Percentiles rank a stretch among this genome's conserved stretches.
These are phyloP conservation scores for Epistrophella euchroma DNA, from an alignment of 2,888 invertebrate species.

Conservation along the genomic window DNA sequence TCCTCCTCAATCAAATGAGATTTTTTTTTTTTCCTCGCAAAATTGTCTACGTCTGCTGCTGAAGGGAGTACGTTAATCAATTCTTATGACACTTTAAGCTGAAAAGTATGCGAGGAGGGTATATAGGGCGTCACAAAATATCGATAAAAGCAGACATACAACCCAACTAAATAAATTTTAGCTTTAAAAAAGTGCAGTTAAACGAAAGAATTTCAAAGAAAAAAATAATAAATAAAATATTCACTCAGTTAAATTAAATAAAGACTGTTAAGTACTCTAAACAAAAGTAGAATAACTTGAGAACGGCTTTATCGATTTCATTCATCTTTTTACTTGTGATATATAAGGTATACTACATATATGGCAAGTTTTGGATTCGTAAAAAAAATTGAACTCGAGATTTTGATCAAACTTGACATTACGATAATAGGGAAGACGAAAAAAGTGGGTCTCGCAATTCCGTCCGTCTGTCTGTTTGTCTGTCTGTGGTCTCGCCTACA, in stretches of 20 bases:
- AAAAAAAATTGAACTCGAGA: too few species aligned
- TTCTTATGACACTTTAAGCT: conserved; percentile 55
- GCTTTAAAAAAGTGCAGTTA: background rate
- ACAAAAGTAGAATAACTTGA: too few species aligned
- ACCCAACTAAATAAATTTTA: conserved; percentile 39
- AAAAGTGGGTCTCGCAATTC: too few species aligned
- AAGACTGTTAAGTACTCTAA: background rate
- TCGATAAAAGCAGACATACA: conserved; percentile 5
- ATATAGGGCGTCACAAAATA: background rate
- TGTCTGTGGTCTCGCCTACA: too few species aligned
- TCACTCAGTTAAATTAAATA: background rate
- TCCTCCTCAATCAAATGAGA: background rate
- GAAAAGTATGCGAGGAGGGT: background rate
- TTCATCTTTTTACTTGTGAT: too few species aligned
- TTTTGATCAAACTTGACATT: too few species aligned
- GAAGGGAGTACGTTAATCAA: conserved; percentile 58
- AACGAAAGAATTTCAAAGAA: background rate
- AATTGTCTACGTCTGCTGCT: conserved; percentile 27
- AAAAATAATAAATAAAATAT: background rate
- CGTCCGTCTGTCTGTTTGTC: too few species aligned
- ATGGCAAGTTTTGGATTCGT: too few species aligned
- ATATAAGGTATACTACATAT: too few species aligned
- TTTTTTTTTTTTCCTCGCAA: background rate
- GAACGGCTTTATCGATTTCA: too few species aligned
- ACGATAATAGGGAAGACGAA: too few species aligned